These are phyloP conservation scores for Betta splendens DNA, from an alignment of 2,797 vertebrate genomes.

Conservation along the genomic window DNA sequence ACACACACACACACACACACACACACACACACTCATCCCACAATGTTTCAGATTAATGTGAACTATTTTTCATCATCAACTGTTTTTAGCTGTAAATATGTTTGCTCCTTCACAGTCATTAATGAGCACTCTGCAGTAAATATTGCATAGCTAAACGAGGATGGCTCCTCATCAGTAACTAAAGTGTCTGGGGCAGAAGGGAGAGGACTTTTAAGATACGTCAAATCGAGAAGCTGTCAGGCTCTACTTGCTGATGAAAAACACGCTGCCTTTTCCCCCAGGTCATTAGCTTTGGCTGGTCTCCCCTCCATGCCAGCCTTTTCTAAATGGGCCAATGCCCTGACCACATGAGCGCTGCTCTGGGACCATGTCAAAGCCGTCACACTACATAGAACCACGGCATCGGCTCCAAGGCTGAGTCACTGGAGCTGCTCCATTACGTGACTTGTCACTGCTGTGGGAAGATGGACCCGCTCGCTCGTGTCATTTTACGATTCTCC, in stretches of 20 bases:
- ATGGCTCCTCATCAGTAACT: slow-evolving; percentile 52
- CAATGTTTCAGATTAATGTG: slow-evolving; percentile 13
- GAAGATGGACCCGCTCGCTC: slow-evolving; percentile 38
- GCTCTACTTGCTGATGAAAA: slow-evolving; percentile 39
- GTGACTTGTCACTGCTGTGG: slow-evolving; percentile 44
- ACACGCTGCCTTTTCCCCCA: slow-evolving; percentile 9
- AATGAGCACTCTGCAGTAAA: slow-evolving; percentile 55
- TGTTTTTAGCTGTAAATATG: slow-evolving; percentile 40
- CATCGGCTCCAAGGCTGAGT: slow-evolving; percentile 51
- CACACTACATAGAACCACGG: slow-evolving; percentile 52
- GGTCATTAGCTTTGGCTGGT: slow-evolving; percentile 48
- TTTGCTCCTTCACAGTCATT: slow-evolving; percentile 52
- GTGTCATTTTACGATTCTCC: slow-evolving; percentile 50
- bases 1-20: slow-evolving; percentile 1
- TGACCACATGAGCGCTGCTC: slow-evolving; percentile 44
- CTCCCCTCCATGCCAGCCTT: slow-evolving; percentile 1
- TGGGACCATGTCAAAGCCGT: slow-evolving; percentile 54
- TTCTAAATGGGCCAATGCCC: slow-evolving; percentile 42
- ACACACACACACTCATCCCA: neutral
- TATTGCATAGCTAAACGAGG: slow-evolving; percentile 53
- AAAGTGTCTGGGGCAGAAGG: slow-evolving; percentile 52
- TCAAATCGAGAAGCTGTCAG: slow-evolving; percentile 42
- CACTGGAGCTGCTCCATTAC: slow-evolving; percentile 42
- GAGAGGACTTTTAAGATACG: slow-evolving; percentile 32
- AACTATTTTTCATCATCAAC: slow-evolving; percentile 33